Percentiles rank a stretch among this genome's conserved stretches.
phyloP scores from a whole-genome alignment of 2,797 vertebrate genomes.

The Sebastes miniatus region DNA sequence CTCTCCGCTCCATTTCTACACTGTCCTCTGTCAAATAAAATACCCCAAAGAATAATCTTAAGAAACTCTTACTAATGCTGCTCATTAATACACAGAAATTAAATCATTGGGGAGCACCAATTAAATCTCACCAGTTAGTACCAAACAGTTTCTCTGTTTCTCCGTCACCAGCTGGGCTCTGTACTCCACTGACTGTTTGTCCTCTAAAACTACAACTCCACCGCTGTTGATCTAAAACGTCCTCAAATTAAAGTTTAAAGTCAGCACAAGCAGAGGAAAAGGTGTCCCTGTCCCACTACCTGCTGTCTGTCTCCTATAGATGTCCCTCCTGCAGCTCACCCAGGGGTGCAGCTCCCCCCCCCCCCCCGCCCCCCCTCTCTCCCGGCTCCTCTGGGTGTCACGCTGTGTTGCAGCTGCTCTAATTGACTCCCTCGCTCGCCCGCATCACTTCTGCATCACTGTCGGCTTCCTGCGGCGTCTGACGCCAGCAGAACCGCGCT shows the following conservation, averaged over 20 bases:
- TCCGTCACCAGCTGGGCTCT: neutral
- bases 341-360: neutral
- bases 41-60: no score
- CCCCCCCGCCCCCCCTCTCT: neutral
- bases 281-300: neutral
- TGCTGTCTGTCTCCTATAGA: neutral
- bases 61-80: neutral
- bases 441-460: constrained; percentile 38
- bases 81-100: neutral
- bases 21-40: no score
- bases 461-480: constrained; percentile 19
- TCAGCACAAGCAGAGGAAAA: neutral
- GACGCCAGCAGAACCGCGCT: neutral
- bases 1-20: no score
- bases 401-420: constrained; percentile 43
- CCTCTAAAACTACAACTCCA: neutral
- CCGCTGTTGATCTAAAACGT: neutral
- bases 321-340: neutral
- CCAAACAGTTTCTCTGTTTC: no score
- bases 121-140: neutral
- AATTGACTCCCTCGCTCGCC: constrained; percentile 22
- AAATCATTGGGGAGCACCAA: neutral
- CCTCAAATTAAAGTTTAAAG: neutral
- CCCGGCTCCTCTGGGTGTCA: constrained; percentile 7
- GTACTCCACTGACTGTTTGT: neutral